Conservation (phyloP, 2,797 vertebrate genomes). For the Crocidura indochinensis region DNA sequence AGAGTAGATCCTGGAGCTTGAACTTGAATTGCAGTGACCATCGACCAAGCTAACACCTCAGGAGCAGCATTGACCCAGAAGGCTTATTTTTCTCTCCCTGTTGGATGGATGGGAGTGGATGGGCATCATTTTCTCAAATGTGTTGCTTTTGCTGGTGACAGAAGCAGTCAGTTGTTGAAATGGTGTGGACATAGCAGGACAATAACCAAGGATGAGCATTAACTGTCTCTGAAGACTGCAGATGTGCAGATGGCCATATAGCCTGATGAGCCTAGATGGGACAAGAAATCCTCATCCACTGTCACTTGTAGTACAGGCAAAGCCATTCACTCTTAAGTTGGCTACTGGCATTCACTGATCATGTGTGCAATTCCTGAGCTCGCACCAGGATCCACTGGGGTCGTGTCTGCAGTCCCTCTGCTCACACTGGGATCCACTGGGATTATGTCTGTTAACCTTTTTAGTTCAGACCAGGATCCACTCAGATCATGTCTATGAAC, state of each 20-base stretch:
- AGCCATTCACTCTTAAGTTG: no score
- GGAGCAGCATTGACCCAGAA: no score
- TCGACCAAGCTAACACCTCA: neutral
- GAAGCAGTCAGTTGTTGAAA: neutral
- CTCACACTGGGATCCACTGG: no score
- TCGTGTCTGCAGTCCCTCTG: no score
- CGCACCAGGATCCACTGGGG: no score
- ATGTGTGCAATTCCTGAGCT: no score
- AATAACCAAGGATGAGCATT: neutral
- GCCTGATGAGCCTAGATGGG: neutral
- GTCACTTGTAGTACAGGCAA: no score
- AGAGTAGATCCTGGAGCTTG: no score
- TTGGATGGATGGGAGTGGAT: no score
- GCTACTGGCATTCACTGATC: no score
- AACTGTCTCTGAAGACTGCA: neutral
- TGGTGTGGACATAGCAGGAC: fast-evolving
- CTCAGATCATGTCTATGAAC: neutral
- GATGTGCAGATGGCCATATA: neutral
- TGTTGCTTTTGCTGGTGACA: neutral
- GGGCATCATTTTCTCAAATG: neutral
- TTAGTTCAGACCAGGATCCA: neutral
- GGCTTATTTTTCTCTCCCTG: neutral
- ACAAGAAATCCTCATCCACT: neutral
- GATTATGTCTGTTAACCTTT: no score
- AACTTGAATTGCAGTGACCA: no score